Conservation (phyloP, 92 coral and sea anemone genomes). For the Siderastrea radians region DNA sequence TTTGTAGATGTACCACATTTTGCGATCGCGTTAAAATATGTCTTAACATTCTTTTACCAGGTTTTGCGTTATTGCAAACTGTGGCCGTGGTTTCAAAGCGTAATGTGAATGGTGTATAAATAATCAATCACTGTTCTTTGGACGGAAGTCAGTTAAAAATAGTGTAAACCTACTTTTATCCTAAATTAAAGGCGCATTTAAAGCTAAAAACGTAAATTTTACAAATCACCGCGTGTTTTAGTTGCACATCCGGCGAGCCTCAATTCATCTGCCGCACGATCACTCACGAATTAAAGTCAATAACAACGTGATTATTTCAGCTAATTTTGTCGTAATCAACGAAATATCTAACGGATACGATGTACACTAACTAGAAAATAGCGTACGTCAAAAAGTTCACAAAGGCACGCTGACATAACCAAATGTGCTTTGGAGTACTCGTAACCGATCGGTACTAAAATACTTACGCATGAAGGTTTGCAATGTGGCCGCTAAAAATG, state of each 20-base stretch:
- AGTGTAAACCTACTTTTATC: neutral
- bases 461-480: neutral
- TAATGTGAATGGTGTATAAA: neutral
- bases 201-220: neutral
- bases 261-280: too few species aligned
- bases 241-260: neutral
- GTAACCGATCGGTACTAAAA: neutral
- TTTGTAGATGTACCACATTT: too few species aligned
- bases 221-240: neutral
- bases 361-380: neutral
- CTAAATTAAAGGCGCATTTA: neutral
- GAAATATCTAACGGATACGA: neutral
- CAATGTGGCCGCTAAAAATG: constrained; percentile 46
- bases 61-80: too few species aligned
- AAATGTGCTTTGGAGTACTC: neutral
- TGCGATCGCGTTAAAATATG: too few species aligned
- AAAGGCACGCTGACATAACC: neutral
- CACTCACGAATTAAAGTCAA: neutral
- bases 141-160: neutral
- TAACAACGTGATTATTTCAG: neutral
- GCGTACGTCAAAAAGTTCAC: neutral
- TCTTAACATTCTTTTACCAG: too few species aligned
- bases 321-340: neutral
- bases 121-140: neutral
- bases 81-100: too few species aligned